Conservation (phyloP, 2,113 vertebrate species). For the Beaufortia kweichowensis region DNA sequence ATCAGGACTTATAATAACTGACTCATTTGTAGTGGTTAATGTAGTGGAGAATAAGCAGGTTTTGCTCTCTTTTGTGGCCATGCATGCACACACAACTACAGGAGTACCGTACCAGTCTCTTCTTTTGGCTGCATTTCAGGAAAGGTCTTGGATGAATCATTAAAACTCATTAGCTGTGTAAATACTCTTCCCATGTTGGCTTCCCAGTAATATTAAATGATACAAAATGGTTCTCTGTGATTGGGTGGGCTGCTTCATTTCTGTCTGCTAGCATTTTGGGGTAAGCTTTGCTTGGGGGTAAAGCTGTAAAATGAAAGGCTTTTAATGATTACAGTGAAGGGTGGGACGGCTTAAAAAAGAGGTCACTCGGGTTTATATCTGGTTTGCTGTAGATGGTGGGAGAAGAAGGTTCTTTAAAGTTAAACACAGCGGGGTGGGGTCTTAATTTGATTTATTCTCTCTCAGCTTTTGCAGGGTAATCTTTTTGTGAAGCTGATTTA, state of each 20-base stretch:
- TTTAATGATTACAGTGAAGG: slow-evolving; percentile 46
- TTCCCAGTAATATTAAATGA: not conserved
- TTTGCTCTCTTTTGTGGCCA: no score
- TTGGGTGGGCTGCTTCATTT: not conserved
- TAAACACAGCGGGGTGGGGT: slow-evolving; percentile 16
- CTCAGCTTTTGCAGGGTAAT: not conserved
- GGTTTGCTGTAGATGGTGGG: slow-evolving; percentile 19
- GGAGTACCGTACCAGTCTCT: no score
- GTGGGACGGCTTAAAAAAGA: not conserved
- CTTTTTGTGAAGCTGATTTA: slow-evolving; percentile 2
- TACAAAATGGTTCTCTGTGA: not conserved
- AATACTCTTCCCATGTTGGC: not conserved
- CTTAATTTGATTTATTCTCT: slow-evolving; percentile 29
- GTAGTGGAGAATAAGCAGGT: no score
- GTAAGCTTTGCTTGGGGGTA: slow-evolving; percentile 18
- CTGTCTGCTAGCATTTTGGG: slow-evolving; percentile 26
- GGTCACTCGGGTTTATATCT: slow-evolving; percentile 40
- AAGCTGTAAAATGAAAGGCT: slow-evolving; percentile 29
- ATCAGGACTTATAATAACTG: no score
- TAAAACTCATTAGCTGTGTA: not conserved
- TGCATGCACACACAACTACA: no score
- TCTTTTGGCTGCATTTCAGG: no score
- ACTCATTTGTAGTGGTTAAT: no score
- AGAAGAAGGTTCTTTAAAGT: slow-evolving; percentile 42
- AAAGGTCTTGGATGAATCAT: not conserved